Evolutionary conservation across 2,113 vertebrate genomes (phyloP).

Genomic region (Microcebus jonahi): DNA sequence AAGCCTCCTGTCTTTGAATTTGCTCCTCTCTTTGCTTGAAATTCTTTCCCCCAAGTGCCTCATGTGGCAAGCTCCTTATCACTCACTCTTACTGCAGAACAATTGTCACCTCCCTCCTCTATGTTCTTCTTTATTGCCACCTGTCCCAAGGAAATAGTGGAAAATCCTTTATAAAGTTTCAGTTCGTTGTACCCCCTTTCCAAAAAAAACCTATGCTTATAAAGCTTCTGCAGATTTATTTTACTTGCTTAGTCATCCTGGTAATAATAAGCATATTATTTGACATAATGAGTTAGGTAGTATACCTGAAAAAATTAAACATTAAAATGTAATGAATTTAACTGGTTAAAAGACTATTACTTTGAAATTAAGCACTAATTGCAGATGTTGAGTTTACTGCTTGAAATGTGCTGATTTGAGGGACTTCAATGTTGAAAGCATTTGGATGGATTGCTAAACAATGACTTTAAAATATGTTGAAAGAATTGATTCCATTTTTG

Average conservation of each 20-base stretch:
- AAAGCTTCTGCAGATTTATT: background rate
- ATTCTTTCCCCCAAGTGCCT: background rate
- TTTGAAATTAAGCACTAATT: conserved; percentile 27
- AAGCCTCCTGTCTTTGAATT: background rate
- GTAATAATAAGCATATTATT: background rate
- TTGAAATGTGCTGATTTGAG: background rate
- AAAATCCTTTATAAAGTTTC: background rate
- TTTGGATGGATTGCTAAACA: background rate
- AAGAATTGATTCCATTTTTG: background rate
- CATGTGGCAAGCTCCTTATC: background rate
- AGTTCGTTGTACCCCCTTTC: background rate
- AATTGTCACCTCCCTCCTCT: background rate
- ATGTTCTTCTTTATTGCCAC: background rate
- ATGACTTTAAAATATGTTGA: background rate
- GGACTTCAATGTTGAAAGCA: background rate
- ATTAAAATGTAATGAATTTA: background rate
- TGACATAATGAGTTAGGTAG: background rate
- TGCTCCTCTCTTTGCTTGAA: background rate
- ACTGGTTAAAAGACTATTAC: background rate
- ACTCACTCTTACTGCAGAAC: background rate
- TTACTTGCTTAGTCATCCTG: background rate
- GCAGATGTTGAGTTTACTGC: background rate
- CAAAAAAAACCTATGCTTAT: background rate
- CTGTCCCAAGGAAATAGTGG: background rate
- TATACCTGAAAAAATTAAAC: background rate